Evolutionary conservation across 2,797 vertebrate species (phyloP).

Genomic region (Anas flavirostris): DNA sequence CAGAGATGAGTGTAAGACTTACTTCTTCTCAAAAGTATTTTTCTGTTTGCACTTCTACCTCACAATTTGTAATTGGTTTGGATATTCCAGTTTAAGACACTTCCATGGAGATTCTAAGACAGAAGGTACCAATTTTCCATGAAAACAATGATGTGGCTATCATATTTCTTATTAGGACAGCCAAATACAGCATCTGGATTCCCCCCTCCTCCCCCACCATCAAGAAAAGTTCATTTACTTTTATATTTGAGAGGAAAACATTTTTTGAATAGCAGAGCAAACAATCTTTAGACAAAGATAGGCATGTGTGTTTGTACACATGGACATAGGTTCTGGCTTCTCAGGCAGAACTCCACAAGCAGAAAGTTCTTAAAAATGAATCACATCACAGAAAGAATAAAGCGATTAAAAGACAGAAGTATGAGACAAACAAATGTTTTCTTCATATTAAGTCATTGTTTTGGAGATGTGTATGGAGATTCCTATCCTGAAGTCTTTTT

Average conservation of each 20-base stretch:
- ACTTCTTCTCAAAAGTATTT: not conserved
- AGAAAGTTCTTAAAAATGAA: not conserved
- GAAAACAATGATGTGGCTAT: not conserved
- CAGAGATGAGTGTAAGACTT: not conserved
- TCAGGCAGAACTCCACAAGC: not conserved
- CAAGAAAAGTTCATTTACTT: not conserved
- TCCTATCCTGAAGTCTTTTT: not conserved
- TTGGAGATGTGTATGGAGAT: not conserved
- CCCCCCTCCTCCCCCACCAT: too few species aligned
- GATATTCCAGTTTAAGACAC: not conserved
- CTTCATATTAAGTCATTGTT: not conserved
- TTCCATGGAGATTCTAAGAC: too few species aligned
- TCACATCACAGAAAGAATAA: not conserved
- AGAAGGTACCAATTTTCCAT: not conserved
- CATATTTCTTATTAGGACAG: not conserved
- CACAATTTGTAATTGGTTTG: not conserved
- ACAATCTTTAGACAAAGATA: not conserved
- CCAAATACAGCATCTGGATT: not conserved
- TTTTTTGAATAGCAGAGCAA: not conserved
- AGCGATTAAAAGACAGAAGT: not conserved
- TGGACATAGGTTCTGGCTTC: not conserved
- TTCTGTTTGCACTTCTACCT: not conserved
- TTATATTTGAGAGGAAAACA: not conserved
- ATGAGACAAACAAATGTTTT: not conserved
- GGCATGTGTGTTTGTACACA: fast-evolving